Percentiles rank a stretch among this genome's conserved stretches.
Conservation (phyloP, 2,888 invertebrate genomes). For the Dicyrtomina minuta region DNA sequence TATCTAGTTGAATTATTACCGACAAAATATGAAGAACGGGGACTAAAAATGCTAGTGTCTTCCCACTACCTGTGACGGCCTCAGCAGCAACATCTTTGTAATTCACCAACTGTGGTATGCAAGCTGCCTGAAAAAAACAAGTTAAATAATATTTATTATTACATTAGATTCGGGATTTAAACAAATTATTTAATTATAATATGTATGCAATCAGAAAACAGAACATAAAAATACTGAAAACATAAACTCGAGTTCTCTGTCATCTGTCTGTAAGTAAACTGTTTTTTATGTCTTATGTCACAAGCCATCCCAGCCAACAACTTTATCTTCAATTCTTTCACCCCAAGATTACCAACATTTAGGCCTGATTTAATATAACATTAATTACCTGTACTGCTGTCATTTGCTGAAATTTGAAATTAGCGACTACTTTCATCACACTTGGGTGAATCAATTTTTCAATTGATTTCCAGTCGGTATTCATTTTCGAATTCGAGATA, state of each 20-base stretch:
- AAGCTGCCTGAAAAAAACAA: constrained; percentile 67
- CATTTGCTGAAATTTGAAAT: constrained; percentile 62
- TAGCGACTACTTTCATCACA: constrained; percentile 59
- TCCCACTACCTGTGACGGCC: constrained; percentile 98
- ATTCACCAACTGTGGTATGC: constrained; percentile 81
- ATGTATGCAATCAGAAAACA: neutral
- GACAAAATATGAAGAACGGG: constrained; percentile 84
- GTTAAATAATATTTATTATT: neutral
- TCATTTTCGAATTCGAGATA: constrained; percentile 40
- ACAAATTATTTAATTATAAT: no score
- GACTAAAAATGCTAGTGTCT: constrained; percentile 92
- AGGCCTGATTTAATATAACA: constrained; percentile 57
- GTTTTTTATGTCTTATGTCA: no score
- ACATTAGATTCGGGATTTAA: no score
- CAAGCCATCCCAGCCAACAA: no score
- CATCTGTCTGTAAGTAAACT: no score
- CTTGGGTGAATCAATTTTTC: constrained; percentile 58
- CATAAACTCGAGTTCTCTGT: no score
- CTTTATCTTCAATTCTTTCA: no score
- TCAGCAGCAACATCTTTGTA: constrained; percentile 97
- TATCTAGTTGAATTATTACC: no score
- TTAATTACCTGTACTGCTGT: constrained; percentile 63
- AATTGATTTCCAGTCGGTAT: constrained; percentile 61
- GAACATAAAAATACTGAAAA: neutral
- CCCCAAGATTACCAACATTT: no score